Evolutionary conservation across 2,113 vertebrate genomes (phyloP).

Genomic region (Rhipidura dahli): DNA sequence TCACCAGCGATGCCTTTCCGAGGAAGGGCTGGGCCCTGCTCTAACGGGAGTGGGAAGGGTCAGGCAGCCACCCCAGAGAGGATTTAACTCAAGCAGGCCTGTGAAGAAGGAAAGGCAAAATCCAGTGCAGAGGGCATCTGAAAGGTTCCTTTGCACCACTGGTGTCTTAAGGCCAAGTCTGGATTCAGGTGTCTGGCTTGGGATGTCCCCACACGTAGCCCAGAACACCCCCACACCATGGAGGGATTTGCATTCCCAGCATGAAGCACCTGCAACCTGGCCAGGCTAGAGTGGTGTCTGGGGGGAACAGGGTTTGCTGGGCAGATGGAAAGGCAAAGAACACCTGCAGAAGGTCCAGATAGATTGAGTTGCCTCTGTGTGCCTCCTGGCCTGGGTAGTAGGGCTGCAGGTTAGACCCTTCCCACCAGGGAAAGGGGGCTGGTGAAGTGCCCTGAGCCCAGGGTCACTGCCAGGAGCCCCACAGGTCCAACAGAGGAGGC

Average conservation of each 20-base stretch:
- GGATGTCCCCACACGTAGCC: neutral
- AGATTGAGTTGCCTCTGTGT: rapidly evolving
- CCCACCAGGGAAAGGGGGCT: neutral
- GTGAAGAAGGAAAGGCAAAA: neutral
- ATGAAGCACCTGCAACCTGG: neutral
- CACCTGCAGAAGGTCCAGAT: neutral
- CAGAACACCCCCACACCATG: neutral
- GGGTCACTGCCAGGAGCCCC: neutral
- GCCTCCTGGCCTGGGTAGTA: neutral
- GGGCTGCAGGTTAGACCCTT: neutral
- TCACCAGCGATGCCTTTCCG: neutral
- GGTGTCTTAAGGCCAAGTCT: neutral
- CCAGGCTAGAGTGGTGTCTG: neutral
- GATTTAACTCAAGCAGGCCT: neutral
- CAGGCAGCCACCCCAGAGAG: neutral
- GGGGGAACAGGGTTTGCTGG: neutral
- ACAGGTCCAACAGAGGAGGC: neutral
- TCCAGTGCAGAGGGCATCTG: neutral
- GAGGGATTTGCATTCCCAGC: neutral
- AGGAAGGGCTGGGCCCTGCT: neutral
- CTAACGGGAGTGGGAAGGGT: rapidly evolving
- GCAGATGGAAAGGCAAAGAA: neutral
- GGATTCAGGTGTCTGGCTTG: neutral
- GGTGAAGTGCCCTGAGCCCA: neutral
- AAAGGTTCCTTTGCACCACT: neutral